Base-by-base conservation (phyloP, 2,797 vertebrate species). In the Microchirus variegatus region DNA sequence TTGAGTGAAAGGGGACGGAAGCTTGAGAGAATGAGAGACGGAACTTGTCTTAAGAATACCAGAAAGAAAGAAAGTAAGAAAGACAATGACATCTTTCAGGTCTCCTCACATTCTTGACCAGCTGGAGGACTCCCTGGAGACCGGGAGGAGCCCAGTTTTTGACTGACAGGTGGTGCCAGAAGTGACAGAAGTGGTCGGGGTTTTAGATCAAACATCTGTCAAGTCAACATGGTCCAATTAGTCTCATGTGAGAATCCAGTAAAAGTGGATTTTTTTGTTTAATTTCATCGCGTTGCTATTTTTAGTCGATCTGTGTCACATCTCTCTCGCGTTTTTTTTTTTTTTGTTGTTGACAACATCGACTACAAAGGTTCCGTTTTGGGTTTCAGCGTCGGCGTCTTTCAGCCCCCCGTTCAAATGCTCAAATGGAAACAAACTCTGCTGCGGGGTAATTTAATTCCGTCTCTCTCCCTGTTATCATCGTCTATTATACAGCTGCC, bases 81-180 rank as follows among this genome's bases (percentile, higher is more conserved):
- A 58, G 81, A 84, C 80, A 87, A 84, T 85, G 82, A 79, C 49
- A 59, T 72, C 53, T 77, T 65, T 79, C 62, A 77, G 75, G 75
- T 70, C 58, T 70, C 58, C 59, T 68, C 55, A 46, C 82, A 87
- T 84, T 85, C 67, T 77, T 67, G 22, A 76, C 77, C 73, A 76
- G 83, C 80, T 73, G 67, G 81, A 68, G 70, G 70, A 78, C 67
- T 81, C 77, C 83, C 53, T 12, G 70, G 75, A 89, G 84, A 83
- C 63, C 13, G 8, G 53, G 61, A 59, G 53, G 67, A 40, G 53
- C 14, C 15, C 38, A 3, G n/a, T n/a, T n/a, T 71, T 47, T 89
- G 87, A 90, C 77, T 89, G 89, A 73, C 88, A 87, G 84, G 41
- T 82, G 77, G 70, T 82, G 61, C 66, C 52, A 54, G 57, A 53